Evolutionary conservation across 2,797 vertebrate species (phyloP).

Genomic region (Takifugu rubripes): DNA sequence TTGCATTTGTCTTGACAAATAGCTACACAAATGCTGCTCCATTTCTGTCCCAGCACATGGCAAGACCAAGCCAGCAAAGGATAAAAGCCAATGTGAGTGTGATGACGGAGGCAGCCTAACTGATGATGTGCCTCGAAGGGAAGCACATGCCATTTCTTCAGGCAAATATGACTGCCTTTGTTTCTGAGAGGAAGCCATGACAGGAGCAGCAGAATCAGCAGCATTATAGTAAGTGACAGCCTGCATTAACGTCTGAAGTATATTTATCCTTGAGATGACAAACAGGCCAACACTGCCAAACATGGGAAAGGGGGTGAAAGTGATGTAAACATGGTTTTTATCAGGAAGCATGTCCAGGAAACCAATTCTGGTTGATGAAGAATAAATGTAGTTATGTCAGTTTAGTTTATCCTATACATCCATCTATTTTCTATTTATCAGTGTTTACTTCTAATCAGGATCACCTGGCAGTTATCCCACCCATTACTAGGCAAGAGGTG

Average conservation of each 20-base stretch:
- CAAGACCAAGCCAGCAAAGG: slow-evolving; percentile 8
- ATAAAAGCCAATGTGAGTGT: neutral
- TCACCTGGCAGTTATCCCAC: no score
- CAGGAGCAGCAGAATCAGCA: neutral
- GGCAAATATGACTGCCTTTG: slow-evolving; percentile 1
- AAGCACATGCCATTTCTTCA: slow-evolving; percentile 5
- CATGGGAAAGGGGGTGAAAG: no score
- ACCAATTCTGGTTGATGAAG: no score
- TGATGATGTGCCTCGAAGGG: slow-evolving; percentile 10
- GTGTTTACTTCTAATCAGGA: no score
- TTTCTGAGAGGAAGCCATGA: neutral
- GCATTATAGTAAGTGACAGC: neutral
- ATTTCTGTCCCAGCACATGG: slow-evolving; percentile 5
- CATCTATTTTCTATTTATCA: no score
- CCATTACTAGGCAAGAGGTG: no score
- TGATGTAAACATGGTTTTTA: no score
- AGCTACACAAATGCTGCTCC: neutral
- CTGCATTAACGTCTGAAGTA: neutral
- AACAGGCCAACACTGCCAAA: neutral
- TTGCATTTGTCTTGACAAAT: neutral
- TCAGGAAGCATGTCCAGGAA: no score
- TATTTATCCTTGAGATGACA: slow-evolving; percentile 7
- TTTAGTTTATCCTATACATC: no score
- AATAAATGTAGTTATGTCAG: no score
- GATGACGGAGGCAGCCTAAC: slow-evolving; percentile 18